Conservation (phyloP, 2,888 invertebrate species). For the Noctua fimbriata region DNA sequence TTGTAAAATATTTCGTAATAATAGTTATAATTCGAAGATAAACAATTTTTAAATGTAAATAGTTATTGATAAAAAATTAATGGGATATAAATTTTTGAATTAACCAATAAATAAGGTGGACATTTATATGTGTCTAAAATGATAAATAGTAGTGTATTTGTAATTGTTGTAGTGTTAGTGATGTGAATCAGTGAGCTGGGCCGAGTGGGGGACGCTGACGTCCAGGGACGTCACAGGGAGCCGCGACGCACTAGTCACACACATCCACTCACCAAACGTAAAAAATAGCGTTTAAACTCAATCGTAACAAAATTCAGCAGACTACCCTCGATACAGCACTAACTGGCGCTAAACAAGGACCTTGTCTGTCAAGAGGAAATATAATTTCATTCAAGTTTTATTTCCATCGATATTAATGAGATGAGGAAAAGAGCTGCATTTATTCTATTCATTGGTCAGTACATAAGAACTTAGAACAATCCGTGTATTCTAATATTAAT, state of each 20-base stretch:
- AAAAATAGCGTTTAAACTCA: slow-evolving; percentile 44
- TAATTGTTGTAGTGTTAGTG: slow-evolving; percentile 89
- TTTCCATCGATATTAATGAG: slow-evolving; percentile 18
- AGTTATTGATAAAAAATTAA: slow-evolving; percentile 83
- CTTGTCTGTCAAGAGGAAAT: slow-evolving; percentile 24
- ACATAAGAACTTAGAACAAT: slow-evolving; percentile 1
- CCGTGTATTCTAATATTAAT: background rate
- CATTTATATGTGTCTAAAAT: slow-evolving; percentile 88
- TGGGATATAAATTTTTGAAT: slow-evolving; percentile 84
- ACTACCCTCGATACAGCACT: slow-evolving; percentile 48
- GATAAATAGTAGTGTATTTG: slow-evolving; percentile 89
- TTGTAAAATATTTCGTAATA: slow-evolving; percentile 90
- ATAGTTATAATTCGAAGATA: slow-evolving; percentile 88
- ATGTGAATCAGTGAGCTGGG: slow-evolving; percentile 83
- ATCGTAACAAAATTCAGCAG: slow-evolving; percentile 55
- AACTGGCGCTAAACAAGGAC: slow-evolving; percentile 55
- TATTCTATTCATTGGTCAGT: slow-evolving; percentile 10
- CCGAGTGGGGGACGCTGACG: slow-evolving; percentile 69
- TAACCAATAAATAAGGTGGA: slow-evolving; percentile 84
- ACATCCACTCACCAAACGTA: slow-evolving; percentile 66
- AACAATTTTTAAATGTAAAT: slow-evolving; percentile 89
- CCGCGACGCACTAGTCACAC: slow-evolving; percentile 88
- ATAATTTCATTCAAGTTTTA: slow-evolving; percentile 37
- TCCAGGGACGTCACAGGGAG: slow-evolving; percentile 73
- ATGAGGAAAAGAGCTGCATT: slow-evolving; percentile 33